Percentiles rank a stretch among this genome's conserved stretches.
Evolutionary conservation across 1,140 invertebrate genomes (phyloP).

Genomic region (Drosophila carrolli): DNA sequence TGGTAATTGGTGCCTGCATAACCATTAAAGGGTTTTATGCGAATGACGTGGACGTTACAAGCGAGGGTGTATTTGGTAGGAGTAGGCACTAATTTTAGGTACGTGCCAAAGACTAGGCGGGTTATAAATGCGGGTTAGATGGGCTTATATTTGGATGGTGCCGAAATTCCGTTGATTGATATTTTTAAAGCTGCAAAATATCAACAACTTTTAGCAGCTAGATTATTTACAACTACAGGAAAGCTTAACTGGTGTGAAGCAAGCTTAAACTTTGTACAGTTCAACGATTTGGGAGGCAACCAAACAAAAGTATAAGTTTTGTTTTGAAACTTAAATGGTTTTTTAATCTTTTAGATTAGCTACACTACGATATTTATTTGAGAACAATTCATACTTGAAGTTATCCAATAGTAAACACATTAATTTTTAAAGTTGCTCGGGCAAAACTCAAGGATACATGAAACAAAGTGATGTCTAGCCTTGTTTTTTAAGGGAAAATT

Average conservation of each 20-base stretch:
- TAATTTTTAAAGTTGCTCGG: too few species aligned
- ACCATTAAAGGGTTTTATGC: constrained; percentile 68
- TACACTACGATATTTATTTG: too few species aligned
- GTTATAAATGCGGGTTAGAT: constrained; percentile 32
- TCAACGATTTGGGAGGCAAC: neutral
- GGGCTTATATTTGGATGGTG: constrained; percentile 16
- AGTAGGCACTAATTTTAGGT: constrained; percentile 23
- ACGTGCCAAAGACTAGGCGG: constrained; percentile 25
- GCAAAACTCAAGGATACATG: too few species aligned
- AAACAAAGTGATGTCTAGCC: too few species aligned
- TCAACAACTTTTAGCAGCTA: neutral
- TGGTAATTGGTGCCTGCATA: constrained; percentile 53
- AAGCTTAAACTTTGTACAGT: neutral
- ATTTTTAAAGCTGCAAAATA: constrained; percentile 8
- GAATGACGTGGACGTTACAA: constrained; percentile 45
- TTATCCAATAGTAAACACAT: too few species aligned
- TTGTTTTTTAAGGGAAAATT: too few species aligned
- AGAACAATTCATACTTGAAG: too few species aligned
- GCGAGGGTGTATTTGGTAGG: constrained; percentile 3
- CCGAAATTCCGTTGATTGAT: constrained; percentile 29
- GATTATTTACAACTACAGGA: constrained; percentile 14
- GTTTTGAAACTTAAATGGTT: neutral
- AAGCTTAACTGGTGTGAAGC: neutral
- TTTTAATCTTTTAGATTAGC: neutral
- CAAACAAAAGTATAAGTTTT: neutral